Conservation (phyloP, 2,888 invertebrate genomes). For the Pogonocherus hispidulus region DNA sequence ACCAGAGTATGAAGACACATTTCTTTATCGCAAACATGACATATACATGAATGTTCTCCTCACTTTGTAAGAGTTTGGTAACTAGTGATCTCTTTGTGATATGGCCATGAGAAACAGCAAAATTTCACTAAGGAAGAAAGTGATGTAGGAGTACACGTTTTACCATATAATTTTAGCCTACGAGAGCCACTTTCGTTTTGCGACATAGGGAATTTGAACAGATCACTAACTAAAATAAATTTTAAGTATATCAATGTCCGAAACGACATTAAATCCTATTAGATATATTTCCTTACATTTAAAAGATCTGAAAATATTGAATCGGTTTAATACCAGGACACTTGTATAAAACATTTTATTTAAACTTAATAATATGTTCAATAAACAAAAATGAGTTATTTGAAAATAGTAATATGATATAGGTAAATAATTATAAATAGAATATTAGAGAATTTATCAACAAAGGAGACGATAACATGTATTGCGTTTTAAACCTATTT, state of each 20-base stretch:
- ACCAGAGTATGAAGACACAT: conserved; percentile 25
- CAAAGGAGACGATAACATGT: background rate
- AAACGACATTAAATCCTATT: no score
- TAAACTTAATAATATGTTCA: no score
- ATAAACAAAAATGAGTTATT: no score
- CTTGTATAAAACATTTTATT: no score
- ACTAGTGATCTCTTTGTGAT: conserved; percentile 18
- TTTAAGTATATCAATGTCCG: background rate
- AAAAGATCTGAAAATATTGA: no score
- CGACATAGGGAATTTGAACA: conserved; percentile 17
- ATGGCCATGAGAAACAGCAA: conserved; percentile 24
- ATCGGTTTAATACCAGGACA: no score
- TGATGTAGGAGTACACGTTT: conserved; percentile 53
- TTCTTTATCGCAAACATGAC: conserved; percentile 33
- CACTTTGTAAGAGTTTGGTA: conserved; percentile 20
- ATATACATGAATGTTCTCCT: conserved; percentile 3
- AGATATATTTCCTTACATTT: no score
- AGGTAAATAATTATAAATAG: background rate
- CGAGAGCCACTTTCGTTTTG: conserved; percentile 41
- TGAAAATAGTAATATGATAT: no score
- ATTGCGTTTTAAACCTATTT: background rate
- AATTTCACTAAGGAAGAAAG: conserved; percentile 55
- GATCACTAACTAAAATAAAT: background rate
- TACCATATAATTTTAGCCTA: conserved; percentile 46
- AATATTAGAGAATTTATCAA: background rate